Evolutionary conservation across 2,113 vertebrate genomes (phyloP).

Genomic region (Oryzias woworae): DNA sequence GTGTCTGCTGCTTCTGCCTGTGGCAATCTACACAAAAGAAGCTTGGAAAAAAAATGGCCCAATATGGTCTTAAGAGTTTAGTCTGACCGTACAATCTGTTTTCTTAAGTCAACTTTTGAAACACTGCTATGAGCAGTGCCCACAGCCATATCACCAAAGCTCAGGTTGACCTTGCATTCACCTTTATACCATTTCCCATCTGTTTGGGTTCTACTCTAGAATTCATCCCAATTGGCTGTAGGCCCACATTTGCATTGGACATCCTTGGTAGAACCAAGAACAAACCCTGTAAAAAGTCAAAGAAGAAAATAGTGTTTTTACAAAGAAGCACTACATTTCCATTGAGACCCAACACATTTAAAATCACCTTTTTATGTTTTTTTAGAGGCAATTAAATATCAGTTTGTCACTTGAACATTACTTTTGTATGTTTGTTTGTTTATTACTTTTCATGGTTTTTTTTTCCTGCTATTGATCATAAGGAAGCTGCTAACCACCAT

Average conservation of each 20-base stretch:
- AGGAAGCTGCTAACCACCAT: background rate
- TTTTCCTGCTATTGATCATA: background rate
- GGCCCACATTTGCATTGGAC: slow-evolving; percentile 70
- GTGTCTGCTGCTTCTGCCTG: slow-evolving; percentile 75
- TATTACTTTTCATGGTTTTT: background rate
- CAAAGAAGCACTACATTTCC: too few species aligned
- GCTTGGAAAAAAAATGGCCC: slow-evolving; percentile 49
- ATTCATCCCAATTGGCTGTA: slow-evolving; percentile 73
- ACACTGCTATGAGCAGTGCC: slow-evolving; percentile 77
- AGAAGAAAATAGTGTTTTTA: too few species aligned
- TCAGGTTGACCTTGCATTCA: slow-evolving; percentile 67
- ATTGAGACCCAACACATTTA: too few species aligned
- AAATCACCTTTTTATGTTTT: too few species aligned
- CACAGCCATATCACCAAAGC: slow-evolving; percentile 75
- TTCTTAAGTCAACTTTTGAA: slow-evolving; percentile 81
- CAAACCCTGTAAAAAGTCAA: slow-evolving; percentile 47
- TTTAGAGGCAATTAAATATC: too few species aligned
- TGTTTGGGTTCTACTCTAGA: slow-evolving; percentile 73
- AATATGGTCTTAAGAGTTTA: slow-evolving; percentile 80
- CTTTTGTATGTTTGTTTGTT: too few species aligned
- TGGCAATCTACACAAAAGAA: slow-evolving; percentile 77
- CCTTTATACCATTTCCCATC: slow-evolving; percentile 77
- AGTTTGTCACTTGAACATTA: too few species aligned
- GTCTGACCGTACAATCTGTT: slow-evolving; percentile 82
- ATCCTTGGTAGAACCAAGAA: slow-evolving; percentile 63